These are phyloP conservation scores for Germaria angustata DNA, from an alignment of 2,888 invertebrate species.

Conservation along the genomic window DNA sequence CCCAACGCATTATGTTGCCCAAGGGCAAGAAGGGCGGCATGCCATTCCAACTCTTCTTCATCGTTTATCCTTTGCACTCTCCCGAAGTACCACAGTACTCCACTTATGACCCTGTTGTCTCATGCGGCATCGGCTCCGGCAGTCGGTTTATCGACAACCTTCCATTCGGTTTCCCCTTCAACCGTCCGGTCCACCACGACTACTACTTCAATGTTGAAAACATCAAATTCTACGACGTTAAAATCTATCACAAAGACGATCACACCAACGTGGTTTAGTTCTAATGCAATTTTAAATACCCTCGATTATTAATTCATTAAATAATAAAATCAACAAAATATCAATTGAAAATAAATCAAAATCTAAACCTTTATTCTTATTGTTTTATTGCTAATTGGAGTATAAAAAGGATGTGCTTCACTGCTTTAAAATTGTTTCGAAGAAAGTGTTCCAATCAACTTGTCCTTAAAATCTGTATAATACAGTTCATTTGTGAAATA, in stretches of 20 bases:
- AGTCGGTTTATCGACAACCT: conserved; percentile 79
- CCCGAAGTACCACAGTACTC: conserved; percentile 80
- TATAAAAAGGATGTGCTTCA: too few species aligned
- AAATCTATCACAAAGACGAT: conserved; percentile 84
- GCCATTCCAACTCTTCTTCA: conserved; percentile 83
- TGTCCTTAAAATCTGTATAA: too few species aligned
- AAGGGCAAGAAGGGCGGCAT: conserved; percentile 84
- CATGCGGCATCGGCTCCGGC: conserved; percentile 81
- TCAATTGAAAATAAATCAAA: too few species aligned
- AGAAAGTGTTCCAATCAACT: too few species aligned
- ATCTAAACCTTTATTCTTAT: too few species aligned
- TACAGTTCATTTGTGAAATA: too few species aligned
- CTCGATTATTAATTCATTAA: not conserved
- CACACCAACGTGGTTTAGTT: conserved; percentile 75
- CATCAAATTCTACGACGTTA: conserved; percentile 84
- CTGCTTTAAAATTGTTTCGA: too few species aligned
- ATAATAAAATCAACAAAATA: not conserved
- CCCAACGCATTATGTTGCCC: conserved; percentile 84
- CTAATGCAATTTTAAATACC: not conserved
- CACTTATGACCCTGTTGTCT: conserved; percentile 81
- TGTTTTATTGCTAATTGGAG: too few species aligned
- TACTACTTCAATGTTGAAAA: conserved; percentile 84
- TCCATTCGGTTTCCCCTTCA: conserved; percentile 88
- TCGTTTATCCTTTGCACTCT: conserved; percentile 82
- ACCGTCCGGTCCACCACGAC: conserved; percentile 83